Conservation (phyloP, 2,888 invertebrate species). For the Apoderus coryli region DNA sequence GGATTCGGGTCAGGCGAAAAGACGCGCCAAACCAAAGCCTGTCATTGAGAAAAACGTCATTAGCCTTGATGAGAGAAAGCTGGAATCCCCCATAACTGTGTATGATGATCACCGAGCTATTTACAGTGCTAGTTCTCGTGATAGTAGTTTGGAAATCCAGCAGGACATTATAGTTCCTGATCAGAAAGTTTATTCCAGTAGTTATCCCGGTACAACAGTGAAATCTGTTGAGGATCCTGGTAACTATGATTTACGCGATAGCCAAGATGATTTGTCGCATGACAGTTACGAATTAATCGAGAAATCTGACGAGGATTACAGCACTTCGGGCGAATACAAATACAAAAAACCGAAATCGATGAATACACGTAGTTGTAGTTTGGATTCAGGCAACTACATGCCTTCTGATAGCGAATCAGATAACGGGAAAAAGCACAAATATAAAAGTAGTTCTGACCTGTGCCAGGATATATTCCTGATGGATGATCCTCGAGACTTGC, state of each 20-base stretch:
- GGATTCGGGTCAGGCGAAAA: constrained; percentile 51
- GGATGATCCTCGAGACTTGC: constrained; percentile 62
- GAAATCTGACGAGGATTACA: constrained; percentile 52
- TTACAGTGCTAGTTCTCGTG: constrained; percentile 46
- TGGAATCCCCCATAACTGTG: constrained; percentile 57
- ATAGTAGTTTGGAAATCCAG: constrained; percentile 47
- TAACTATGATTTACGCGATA: constrained; percentile 48
- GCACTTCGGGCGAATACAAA: constrained; percentile 30
- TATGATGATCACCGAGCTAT: constrained; percentile 53
- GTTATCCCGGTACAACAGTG: constrained; percentile 70
- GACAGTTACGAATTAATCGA: constrained; percentile 79
- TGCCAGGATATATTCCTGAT: constrained; percentile 64
- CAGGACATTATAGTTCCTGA: constrained; percentile 49
- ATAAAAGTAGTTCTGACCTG: constrained; percentile 52
- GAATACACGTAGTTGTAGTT: constrained; percentile 48
- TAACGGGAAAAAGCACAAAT: constrained; percentile 41
- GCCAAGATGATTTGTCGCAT: constrained; percentile 76
- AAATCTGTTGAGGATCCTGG: constrained; percentile 50
- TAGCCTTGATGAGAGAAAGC: constrained; percentile 32
- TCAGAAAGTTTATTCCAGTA: constrained; percentile 69
- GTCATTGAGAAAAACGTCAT: constrained; percentile 28
- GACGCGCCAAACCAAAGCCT: constrained; percentile 36
- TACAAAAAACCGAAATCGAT: constrained; percentile 26
- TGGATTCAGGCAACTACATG: constrained; percentile 63
- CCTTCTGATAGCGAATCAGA: constrained; percentile 59